phyloP scores from a whole-genome alignment of 37 sponge, comb jelly and placozoan species.

The Chondrilla cf. caribensis region DNA sequence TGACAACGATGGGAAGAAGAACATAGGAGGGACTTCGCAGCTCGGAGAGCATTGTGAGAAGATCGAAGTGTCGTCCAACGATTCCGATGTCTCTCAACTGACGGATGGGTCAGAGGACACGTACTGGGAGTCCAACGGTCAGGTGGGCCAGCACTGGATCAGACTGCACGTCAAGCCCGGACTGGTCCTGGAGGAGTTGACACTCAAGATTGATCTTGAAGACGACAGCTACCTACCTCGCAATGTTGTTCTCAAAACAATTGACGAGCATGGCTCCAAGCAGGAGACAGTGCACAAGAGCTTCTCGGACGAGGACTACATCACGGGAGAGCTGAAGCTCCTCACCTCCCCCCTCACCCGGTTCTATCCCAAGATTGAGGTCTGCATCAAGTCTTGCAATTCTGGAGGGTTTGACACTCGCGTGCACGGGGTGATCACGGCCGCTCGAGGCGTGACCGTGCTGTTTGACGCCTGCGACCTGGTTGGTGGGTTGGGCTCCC shows the following conservation, averaged over 20 bases:
- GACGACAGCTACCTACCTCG: slow-evolving; percentile 79
- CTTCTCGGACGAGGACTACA: slow-evolving; percentile 48
- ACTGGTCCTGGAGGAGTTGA: slow-evolving; percentile 55
- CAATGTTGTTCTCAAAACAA: slow-evolving; percentile 51
- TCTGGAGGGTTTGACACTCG: slow-evolving; percentile 75
- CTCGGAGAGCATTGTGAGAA: slow-evolving; percentile 39
- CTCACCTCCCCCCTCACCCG: slow-evolving; percentile 38
- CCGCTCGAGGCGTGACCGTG: slow-evolving; percentile 7
- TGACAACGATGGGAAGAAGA: not conserved
- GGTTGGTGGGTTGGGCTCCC: slow-evolving; percentile 33
- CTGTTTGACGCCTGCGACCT: slow-evolving; percentile 45
- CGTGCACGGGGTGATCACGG: slow-evolving; percentile 57
- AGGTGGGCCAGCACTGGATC: slow-evolving; percentile 67
- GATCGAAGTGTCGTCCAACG: slow-evolving; percentile 50
- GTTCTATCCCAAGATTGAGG: slow-evolving; percentile 58
- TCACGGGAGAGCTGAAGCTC: slow-evolving; percentile 50
- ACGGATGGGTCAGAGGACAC: slow-evolving; percentile 39
- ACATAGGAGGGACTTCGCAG: not conserved
- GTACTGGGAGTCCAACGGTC: slow-evolving; percentile 84
- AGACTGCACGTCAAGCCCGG: slow-evolving; percentile 72
- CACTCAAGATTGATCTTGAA: slow-evolving; percentile 71
- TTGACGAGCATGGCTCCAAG: not conserved
- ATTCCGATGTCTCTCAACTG: slow-evolving; percentile 33
- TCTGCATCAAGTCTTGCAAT: slow-evolving; percentile 72
- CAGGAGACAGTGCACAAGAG: slow-evolving; percentile 6